These are phyloP conservation scores for Megalops atlanticus DNA, from an alignment of 2,113 vertebrate species.

Conservation along the genomic window DNA sequence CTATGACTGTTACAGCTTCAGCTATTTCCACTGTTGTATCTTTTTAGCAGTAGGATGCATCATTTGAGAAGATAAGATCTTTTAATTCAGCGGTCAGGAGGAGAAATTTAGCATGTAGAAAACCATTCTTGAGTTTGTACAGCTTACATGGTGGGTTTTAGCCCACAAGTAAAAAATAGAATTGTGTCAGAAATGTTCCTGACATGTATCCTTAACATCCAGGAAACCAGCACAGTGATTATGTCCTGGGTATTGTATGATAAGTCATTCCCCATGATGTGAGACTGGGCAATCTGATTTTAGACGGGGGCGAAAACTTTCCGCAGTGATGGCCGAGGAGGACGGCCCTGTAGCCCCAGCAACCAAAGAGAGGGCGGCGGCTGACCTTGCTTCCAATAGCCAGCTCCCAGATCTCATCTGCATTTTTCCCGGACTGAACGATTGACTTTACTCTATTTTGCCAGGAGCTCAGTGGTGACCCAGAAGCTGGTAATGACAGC, in stretches of 20 bases:
- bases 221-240: not conserved
- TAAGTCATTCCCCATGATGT: not conserved
- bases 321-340: conserved; percentile 33
- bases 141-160: no score
- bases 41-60: not conserved
- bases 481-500: conserved; percentile 2
- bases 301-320: conserved; percentile 18
- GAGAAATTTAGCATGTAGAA: not conserved
- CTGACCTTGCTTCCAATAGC: conserved; percentile 32
- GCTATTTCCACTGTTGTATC: not conserved
- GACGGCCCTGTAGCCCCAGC: conserved; percentile 31
- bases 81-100: not conserved
- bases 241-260: not conserved
- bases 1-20: not conserved
- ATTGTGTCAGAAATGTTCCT: conserved; percentile 27
- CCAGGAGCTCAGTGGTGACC: conserved; percentile 26
- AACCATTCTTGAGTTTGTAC: not conserved
- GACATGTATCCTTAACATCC: not conserved
- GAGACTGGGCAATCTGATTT: not conserved
- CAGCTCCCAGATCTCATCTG: conserved; percentile 22
- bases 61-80: not conserved
- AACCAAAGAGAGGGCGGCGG: conserved; percentile 17
- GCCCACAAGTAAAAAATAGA: conserved; percentile 31
- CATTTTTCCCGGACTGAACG: conserved; percentile 5
- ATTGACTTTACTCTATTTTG: conserved; percentile 27